Evolutionary conservation across 2,113 vertebrate species (phyloP).

Genomic region (Jaculus jaculus): DNA sequence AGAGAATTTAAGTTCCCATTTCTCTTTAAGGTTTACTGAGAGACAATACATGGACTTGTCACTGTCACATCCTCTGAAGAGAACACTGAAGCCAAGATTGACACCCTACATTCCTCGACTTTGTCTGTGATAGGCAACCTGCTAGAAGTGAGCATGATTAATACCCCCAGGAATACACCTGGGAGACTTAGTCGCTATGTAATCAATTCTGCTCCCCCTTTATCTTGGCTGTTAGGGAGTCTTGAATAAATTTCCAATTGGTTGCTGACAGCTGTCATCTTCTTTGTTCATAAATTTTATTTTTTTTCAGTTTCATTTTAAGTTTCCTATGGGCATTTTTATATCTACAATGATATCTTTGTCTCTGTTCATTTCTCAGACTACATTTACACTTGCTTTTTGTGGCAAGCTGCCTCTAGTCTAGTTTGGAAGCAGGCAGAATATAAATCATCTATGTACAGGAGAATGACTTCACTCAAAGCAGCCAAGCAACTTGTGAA

Average conservation of each 20-base stretch:
- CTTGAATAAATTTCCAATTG: conserved; percentile 52
- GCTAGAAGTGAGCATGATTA: background rate
- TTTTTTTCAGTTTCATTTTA: conserved; percentile 28
- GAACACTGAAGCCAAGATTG: background rate
- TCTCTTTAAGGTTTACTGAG: conserved; percentile 28
- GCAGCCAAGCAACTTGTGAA: background rate
- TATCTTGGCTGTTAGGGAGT: conserved; percentile 43
- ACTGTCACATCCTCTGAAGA: background rate
- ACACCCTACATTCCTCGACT: background rate
- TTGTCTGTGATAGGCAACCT: background rate
- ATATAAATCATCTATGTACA: conserved; percentile 36
- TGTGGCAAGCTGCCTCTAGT: conserved; percentile 39
- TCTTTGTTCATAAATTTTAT: conserved; percentile 39
- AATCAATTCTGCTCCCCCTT: conserved; percentile 20
- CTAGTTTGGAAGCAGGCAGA: background rate
- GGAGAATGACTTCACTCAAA: background rate
- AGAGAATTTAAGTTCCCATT: background rate
- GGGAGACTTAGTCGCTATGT: background rate
- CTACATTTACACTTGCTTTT: conserved; percentile 14
- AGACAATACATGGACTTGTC: background rate
- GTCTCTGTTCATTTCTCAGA: background rate
- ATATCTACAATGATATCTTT: background rate
- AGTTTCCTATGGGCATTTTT: background rate
- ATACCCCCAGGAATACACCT: background rate
- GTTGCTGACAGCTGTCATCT: conserved; percentile 44